Percentiles rank a stretch among this genome's conserved stretches.
These are phyloP conservation scores for Meta bourneti DNA, from an alignment of 2,888 invertebrate genomes.

Conservation along the genomic window DNA sequence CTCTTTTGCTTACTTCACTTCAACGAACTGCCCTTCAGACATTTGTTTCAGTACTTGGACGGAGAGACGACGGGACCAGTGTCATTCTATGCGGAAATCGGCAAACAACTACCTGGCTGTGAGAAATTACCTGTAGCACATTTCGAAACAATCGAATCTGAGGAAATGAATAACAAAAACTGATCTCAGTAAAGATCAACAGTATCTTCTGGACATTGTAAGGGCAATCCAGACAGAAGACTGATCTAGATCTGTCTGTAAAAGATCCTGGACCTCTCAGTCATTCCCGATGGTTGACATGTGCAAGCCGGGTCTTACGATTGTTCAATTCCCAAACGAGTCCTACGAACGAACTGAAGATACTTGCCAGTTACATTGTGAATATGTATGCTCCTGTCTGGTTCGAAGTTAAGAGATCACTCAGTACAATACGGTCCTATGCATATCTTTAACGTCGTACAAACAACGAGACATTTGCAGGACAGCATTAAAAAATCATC, in stretches of 20 bases:
- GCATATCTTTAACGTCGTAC: background rate
- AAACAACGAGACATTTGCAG: background rate
- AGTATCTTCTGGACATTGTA: background rate
- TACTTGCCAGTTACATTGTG: background rate
- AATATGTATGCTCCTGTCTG: background rate
- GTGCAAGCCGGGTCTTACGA: no score
- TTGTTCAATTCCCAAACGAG: no score
- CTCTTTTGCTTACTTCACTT: conserved; percentile 1
- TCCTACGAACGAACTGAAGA: background rate
- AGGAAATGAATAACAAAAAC: background rate
- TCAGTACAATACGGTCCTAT: background rate
- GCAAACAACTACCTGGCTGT: background rate
- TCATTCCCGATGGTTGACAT: no score
- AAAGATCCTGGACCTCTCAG: background rate
- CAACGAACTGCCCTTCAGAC: conserved; percentile 6
- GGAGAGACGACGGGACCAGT: background rate
- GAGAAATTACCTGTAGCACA: background rate
- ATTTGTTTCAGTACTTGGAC: background rate
- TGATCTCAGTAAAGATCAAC: background rate
- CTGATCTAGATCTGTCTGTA: background rate
- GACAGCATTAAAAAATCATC: background rate
- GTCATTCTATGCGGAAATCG: background rate
- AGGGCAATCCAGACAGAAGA: background rate
- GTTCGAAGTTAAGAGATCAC: background rate
- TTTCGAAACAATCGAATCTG: background rate